Percentiles rank a stretch among this genome's conserved stretches.
These are phyloP conservation scores for Cassiopea andromeda DNA, from an alignment of 30 jellyfish, hydroid and myxozoan genomes.

Conservation along the genomic window DNA sequence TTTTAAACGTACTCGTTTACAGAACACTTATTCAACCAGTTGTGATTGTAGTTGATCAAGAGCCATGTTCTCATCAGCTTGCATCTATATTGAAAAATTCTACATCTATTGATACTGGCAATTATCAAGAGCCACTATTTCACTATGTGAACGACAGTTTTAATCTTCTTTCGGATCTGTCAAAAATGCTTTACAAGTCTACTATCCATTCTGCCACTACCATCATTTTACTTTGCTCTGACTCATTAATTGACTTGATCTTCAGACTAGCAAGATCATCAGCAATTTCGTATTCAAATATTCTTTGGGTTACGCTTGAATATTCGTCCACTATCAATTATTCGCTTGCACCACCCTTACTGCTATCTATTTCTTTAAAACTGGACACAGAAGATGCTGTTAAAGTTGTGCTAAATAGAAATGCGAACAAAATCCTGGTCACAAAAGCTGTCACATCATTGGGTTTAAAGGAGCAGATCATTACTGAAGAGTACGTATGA, in stretches of 20 bases:
- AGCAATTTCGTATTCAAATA: not conserved
- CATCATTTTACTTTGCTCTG: slow-evolving; percentile 9
- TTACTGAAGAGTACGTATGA: not conserved
- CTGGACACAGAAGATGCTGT: not conserved
- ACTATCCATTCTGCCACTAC: not conserved
- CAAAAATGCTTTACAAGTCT: slow-evolving; percentile 2
- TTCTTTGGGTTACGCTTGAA: slow-evolving; percentile 14
- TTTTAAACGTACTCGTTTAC: not conserved
- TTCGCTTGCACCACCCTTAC: not conserved
- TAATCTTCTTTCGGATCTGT: not conserved
- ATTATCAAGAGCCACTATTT: not conserved
- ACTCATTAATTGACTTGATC: slow-evolving; percentile 1
- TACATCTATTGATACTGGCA: not conserved
- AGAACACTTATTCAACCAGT: not conserved
- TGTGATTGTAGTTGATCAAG: slow-evolving; percentile 3
- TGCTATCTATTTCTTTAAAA: not conserved
- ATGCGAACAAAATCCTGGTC: not conserved
- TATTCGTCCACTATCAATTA: not conserved
- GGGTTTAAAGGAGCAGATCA: not conserved
- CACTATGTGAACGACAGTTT: not conserved
- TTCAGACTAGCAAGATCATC: slow-evolving; percentile 1
- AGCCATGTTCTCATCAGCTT: not conserved
- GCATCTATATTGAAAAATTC: not conserved
- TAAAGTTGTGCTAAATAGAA: not conserved
- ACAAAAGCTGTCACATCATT: slow-evolving; percentile 3